A percentile compares a stretch with the other conserved stretches of the same genome.
Evolutionary conservation across 2,797 vertebrate species (phyloP).

Genomic region (Trematomus bernacchii): DNA sequence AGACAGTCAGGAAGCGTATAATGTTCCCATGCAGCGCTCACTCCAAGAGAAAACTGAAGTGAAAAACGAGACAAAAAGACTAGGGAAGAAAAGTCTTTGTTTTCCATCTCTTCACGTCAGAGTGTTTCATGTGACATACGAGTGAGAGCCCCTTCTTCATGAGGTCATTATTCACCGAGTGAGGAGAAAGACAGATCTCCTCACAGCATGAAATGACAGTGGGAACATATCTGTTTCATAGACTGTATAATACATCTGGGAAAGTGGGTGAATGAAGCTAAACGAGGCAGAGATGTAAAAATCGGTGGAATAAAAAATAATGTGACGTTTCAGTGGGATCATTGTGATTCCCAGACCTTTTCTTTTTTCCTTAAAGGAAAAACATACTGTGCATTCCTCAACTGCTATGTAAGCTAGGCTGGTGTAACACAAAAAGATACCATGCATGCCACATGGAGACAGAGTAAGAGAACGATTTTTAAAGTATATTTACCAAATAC

Average conservation of each 20-base stretch:
- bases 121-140: slow-evolving; percentile 58
- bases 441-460: slow-evolving; percentile 27
- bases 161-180: slow-evolving; percentile 34
- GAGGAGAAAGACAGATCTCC: slow-evolving; percentile 41
- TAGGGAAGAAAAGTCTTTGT: slow-evolving; percentile 30
- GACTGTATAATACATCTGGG: slow-evolving; percentile 11
- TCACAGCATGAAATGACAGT: slow-evolving; percentile 12
- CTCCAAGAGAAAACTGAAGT: slow-evolving; percentile 31
- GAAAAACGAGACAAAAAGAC: slow-evolving; percentile 25
- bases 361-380: slow-evolving; percentile 50
- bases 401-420: slow-evolving; percentile 38
- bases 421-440: slow-evolving; percentile 31
- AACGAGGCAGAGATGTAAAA: slow-evolving; percentile 29
- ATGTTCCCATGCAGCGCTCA: slow-evolving; percentile 57
- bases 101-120: slow-evolving; percentile 51
- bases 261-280: slow-evolving; percentile 7
- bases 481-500: slow-evolving; percentile 34
- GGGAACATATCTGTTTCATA: not conserved
- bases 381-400: slow-evolving; percentile 67
- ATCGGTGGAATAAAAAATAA: slow-evolving; percentile 31
- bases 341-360: slow-evolving; percentile 49
- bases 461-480: slow-evolving; percentile 18
- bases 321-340: slow-evolving; percentile 21
- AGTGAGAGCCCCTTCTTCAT: slow-evolving; percentile 56
- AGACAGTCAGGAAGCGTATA: slow-evolving; percentile 46